Evolutionary conservation across 2,888 invertebrate genomes (phyloP).

Genomic region (Polyommatus icarus): DNA sequence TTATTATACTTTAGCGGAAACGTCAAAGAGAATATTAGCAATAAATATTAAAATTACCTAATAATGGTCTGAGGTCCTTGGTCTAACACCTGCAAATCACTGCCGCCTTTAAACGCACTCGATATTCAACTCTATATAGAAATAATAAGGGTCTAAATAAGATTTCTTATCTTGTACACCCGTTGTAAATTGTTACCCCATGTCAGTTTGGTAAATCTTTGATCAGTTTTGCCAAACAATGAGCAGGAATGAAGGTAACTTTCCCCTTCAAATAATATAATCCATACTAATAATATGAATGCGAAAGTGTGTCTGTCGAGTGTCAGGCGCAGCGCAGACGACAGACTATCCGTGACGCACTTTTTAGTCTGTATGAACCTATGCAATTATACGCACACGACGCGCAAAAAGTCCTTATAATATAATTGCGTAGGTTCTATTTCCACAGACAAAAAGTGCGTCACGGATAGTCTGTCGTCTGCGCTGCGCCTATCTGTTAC

Average conservation of each 20-base stretch:
- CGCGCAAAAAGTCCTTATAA: no score
- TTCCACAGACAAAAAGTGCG: no score
- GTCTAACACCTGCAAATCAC: constrained; percentile 36
- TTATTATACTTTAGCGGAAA: not conserved
- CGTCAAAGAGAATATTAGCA: not conserved
- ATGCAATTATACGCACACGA: no score
- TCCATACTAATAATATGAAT: no score
- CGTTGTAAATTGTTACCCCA: constrained; percentile 3
- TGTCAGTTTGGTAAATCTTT: not conserved
- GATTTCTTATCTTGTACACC: not conserved
- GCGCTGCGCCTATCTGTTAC: no score
- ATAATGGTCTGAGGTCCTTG: constrained; percentile 35
- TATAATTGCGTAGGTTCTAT: no score
- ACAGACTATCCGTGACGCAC: no score
- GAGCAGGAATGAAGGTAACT: not conserved
- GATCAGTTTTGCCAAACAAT: constrained; percentile 11
- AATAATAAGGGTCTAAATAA: not conserved
- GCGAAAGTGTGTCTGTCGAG: no score
- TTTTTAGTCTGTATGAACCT: no score
- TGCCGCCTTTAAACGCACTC: constrained; percentile 32
- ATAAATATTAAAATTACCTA: constrained; percentile 18
- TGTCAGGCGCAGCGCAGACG: no score
- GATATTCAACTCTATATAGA: not conserved
- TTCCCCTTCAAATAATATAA: not conserved
- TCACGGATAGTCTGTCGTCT: no score